These are phyloP conservation scores for Ditula angustiorana DNA, from an alignment of 2,888 invertebrate genomes.

Conservation along the genomic window DNA sequence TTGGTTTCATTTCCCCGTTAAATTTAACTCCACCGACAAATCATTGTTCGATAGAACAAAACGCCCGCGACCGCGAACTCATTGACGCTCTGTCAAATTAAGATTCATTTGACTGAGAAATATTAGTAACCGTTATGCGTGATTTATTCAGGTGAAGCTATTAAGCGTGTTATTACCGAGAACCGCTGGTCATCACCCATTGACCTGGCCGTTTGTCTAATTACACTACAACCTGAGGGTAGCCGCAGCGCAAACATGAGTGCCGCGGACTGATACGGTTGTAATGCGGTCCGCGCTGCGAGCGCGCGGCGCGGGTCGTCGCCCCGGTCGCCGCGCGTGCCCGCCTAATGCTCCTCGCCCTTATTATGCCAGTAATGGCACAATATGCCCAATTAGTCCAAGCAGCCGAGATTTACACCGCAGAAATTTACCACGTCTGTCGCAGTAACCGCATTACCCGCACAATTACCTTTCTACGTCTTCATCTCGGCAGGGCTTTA, in stretches of 20 bases:
- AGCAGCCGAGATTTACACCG: constrained; percentile 60
- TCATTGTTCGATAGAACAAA: constrained; percentile 51
- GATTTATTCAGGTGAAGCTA: constrained; percentile 72
- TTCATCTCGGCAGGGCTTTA: constrained; percentile 45
- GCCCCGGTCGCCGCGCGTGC: constrained; percentile 35
- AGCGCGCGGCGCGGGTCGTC: constrained; percentile 5
- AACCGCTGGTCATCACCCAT: constrained; percentile 67
- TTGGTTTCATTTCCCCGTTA: constrained; percentile 35
- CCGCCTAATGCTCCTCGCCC: constrained; percentile 38
- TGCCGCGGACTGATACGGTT: constrained; percentile 1
- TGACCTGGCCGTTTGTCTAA: constrained; percentile 70
- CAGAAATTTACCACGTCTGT: constrained; percentile 57
- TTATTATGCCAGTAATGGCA: constrained; percentile 55
- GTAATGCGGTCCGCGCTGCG: neutral
- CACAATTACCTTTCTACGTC: constrained; percentile 58
- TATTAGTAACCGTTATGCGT: constrained; percentile 61
- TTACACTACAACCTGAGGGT: constrained; percentile 63
- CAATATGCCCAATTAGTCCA: constrained; percentile 72
- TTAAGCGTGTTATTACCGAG: constrained; percentile 59
- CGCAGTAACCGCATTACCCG: constrained; percentile 63
- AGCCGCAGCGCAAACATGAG: constrained; percentile 48
- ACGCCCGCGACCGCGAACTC: constrained; percentile 68
- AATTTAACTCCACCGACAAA: constrained; percentile 1
- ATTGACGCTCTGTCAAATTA: constrained; percentile 70
- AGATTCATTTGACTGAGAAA: constrained; percentile 66